phyloP scores from a whole-genome alignment of 2,113 vertebrate genomes.

The Rhinogobius similis region DNA sequence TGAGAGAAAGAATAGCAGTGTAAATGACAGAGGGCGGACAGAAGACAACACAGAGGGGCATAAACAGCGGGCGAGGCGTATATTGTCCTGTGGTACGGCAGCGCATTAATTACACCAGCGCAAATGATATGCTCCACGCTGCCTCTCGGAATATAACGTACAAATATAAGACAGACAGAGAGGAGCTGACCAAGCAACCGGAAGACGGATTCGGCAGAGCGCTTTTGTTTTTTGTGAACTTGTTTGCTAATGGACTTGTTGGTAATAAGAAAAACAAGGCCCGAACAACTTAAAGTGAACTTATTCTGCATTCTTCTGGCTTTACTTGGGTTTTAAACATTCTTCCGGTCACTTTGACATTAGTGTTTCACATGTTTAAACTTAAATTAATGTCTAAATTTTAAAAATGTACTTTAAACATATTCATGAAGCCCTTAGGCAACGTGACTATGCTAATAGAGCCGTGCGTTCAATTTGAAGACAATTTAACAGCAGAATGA shows the following conservation, averaged over 20 bases:
- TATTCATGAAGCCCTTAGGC: no score
- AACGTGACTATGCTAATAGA: no score
- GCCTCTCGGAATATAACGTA: background rate
- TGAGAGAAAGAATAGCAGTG: background rate
- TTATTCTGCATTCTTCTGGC: no score
- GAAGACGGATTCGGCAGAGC: background rate
- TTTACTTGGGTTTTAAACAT: no score
- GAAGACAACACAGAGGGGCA: slow-evolving; percentile 3
- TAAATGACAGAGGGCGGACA: slow-evolving; percentile 1
- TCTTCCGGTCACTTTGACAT: no score
- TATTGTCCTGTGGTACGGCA: background rate
- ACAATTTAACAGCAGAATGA: no score
- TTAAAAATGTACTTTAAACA: no score
- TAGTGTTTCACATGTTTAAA: no score
- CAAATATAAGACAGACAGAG: background rate
- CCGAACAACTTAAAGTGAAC: no score
- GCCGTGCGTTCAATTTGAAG: no score
- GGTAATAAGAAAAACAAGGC: no score
- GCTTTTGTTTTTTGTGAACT: background rate
- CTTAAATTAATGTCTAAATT: no score
- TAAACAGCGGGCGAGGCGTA: slow-evolving; percentile 1
- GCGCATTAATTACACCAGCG: background rate
- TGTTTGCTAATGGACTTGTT: background rate
- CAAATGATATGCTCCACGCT: slow-evolving; percentile 3
- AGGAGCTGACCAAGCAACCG: background rate